Conservation (phyloP, 2,888 invertebrate genomes). For the Alitta virens region DNA sequence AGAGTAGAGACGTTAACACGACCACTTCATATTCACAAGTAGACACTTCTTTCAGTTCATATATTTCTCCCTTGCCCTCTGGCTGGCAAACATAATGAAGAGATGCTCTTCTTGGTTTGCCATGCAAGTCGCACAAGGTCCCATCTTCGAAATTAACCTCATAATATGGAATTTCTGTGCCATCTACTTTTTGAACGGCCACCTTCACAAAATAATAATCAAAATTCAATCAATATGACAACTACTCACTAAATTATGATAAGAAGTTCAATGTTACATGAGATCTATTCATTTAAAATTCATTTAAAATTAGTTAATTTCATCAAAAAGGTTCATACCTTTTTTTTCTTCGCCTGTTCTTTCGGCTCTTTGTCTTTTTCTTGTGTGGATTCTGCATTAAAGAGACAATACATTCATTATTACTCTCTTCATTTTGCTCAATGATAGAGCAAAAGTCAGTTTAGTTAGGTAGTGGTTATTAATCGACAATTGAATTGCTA, state of each 20-base stretch:
- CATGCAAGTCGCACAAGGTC: slow-evolving; percentile 87
- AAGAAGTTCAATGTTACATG: too few relatives aligned
- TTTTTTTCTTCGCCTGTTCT: slow-evolving; percentile 31
- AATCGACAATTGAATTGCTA: too few relatives aligned
- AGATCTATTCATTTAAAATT: too few relatives aligned
- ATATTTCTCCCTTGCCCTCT: slow-evolving; percentile 86
- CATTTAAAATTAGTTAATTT: too few relatives aligned
- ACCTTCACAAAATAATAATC: too few relatives aligned
- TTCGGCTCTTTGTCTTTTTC: background rate
- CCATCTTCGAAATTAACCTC: slow-evolving; percentile 76
- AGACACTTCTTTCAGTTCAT: slow-evolving; percentile 86
- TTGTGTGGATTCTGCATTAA: background rate
- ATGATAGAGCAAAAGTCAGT: too few relatives aligned
- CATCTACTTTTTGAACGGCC: slow-evolving; percentile 68
- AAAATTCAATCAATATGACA: too few relatives aligned
- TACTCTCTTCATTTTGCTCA: too few relatives aligned
- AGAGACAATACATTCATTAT: too few relatives aligned
- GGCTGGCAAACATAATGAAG: slow-evolving; percentile 84
- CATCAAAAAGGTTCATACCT: too few relatives aligned
- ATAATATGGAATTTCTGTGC: slow-evolving; percentile 82
- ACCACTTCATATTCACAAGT: slow-evolving; percentile 93
- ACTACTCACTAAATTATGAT: too few relatives aligned
- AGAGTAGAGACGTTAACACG: slow-evolving; percentile 81
- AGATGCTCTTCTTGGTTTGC: slow-evolving; percentile 74
- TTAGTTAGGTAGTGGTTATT: too few relatives aligned